Base-by-base conservation (phyloP, 2,888 invertebrate species). In the Cordilura impudica region DNA sequence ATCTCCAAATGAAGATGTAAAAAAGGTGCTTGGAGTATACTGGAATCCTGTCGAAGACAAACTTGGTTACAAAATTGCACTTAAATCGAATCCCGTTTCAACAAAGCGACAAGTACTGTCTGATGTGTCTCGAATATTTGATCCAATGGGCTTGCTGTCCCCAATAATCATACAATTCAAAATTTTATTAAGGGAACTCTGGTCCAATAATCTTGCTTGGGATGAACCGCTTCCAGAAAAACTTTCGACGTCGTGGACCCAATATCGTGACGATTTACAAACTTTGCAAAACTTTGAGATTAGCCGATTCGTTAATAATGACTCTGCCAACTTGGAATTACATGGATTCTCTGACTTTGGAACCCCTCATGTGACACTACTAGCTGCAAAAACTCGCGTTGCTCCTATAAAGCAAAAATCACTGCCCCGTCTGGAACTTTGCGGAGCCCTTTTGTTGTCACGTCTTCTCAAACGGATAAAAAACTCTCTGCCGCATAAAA, bases 311-410 rank as follows among this genome's bases (percentile, higher is more conserved):
- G 47, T 63, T 1, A n/a, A 10, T 1, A 63, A 71, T 23, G 18
- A 54, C 12, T 31, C 10, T 14, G 1, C 6, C 19, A 7, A 23
- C 1, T 16, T 65, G 3, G 58, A 70, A 18, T 14, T 70, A 16
- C 58, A 65, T 43, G n/a, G n/a, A n/a, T n/a, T n/a, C n/a, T n/a
- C n/a, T n/a, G 76, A 10, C 8, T 10, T 5, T 19, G 74, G 66
- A 6, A 1, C 0, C 2, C 1, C 14, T 8, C 43, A 18, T 10
- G 53, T 67, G 5, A 6, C 26, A 2, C 21, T 67, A 4, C 2
- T 67, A 4, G 69, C 70, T 1, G 51, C 63, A 21, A 76, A 60
- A 45, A 76, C 70, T 1, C 70, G 70, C 1, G 70, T 76, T 3
- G 63, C 65, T 7, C 70, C 77, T 0, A 23, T 77, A 1, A 70